Base-by-base conservation (phyloP, 2,113 vertebrate species). In the Stictonetta naevosa region DNA sequence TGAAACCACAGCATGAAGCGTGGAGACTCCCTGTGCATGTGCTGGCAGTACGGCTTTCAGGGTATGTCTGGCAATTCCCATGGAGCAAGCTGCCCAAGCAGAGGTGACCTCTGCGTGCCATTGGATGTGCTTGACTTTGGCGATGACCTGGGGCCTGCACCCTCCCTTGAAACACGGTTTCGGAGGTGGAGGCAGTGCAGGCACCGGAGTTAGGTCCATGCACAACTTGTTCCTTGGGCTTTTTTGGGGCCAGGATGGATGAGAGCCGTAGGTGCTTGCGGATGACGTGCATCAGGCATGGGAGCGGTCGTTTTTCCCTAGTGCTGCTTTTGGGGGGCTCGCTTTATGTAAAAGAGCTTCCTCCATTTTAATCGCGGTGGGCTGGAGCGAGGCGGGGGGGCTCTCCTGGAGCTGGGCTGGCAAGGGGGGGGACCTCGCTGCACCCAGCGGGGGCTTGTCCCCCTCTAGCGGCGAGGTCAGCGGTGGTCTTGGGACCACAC, bases 111-210 rank as follows among this genome's bases (percentile, higher is more conserved):
- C 6, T 0, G 4, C 0, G 2, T 10, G 20, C 16, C 34, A 7
- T 19, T 53, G 13, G 25, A 29, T 8, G 60, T 1, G 9, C 33
- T 44, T 58, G 75, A 74, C 48, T 28, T 44, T 31, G 40, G 23
- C 16, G 8, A 3, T 1, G 8, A 23, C 29, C 4, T 1, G n/a
- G 38, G 29, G 2, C 29, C 17, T 0, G 0, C 12, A 13, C 23
- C 6, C 50, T 52, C 23, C 23, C 22, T 13, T 13, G 22, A 23
- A 52, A 13, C 50, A 25, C 6, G 0, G 2, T 34, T 78, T 17
- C 3, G 5, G 48, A 14, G 42, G 6, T 62, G 67, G 67, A 62
- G 87, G 38, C 22, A 17, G 28, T n/a, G 18, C 2, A 0, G 16
- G 58, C 46, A 23, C 21, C 17, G 29, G 20, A 33, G 42, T 33